Base-by-base conservation (phyloP, 2,113 vertebrate species). In the Rhynchomys soricoides region DNA sequence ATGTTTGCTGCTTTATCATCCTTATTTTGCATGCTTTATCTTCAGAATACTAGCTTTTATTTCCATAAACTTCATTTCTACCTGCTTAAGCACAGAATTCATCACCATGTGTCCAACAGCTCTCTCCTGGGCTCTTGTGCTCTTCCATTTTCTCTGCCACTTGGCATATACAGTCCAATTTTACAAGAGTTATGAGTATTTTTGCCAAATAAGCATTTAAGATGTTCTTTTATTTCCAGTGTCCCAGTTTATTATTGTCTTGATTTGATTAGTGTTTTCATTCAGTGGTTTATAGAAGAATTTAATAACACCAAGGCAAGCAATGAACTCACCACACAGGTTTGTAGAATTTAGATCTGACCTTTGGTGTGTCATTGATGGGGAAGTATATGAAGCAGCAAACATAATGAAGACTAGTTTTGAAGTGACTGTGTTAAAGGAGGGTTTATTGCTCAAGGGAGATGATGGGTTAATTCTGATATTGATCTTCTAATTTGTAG, bases 1-100 rank as follows among this genome's bases (percentile, higher is more conserved):
- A 64, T 93, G 96, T 94, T 96, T 96, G 89, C 91, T 91, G 94
- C 89, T 97, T 88, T 96, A 97, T 97, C 97, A 95, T 94, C 93
- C 89, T 95, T 95, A 97, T 93, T 97, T 97, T 96, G 94, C 94
- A 97, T 95, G 82, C 93, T 92, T 96, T 62, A 16, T 97, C 95
- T 94, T 90, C 74, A 86, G 66, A 90, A 94, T 62, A 70, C 37
- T 92, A 71, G 48, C 52, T 89, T 95, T 95, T 95, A 85, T 93
- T 93, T 92, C 55, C 66, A 40, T n/a, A 86, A 96, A 95, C 37
- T 79, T 37, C 70, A 75, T 90, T 68, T 43, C 31, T 91, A 43
- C 48, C 55, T 96, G 95, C 96, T 96, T 94, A 91, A n/a, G 9
- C n/a, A 78, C 26, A 59, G 50, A 3, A 12, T 95, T 62, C 37